Percentiles rank a stretch among this genome's conserved stretches.
phyloP scores from a whole-genome alignment of 2,797 vertebrate species.

The Etheostoma nigrum region DNA sequence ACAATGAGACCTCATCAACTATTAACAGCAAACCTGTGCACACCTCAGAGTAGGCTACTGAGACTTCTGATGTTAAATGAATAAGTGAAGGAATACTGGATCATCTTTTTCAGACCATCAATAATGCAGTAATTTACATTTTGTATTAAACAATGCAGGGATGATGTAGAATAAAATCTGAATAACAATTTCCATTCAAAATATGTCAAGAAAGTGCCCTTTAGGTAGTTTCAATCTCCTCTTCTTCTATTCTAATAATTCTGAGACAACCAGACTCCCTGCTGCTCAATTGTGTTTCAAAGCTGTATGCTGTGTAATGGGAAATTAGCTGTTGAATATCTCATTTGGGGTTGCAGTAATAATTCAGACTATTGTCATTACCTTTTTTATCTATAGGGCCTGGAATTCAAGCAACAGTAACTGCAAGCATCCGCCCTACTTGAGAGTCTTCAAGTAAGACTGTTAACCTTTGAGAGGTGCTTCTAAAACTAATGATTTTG shows the following conservation, averaged over 20 bases:
- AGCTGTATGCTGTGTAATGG: slow-evolving; percentile 1
- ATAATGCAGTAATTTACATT: slow-evolving; percentile 46
- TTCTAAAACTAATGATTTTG: neutral
- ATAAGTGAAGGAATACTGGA: slow-evolving; percentile 43
- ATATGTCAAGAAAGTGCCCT: slow-evolving; percentile 17
- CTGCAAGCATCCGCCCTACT: neutral
- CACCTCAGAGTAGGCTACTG: slow-evolving; percentile 32
- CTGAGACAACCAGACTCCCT: slow-evolving; percentile 11
- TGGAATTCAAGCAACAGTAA: slow-evolving; percentile 3
- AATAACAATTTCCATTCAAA: slow-evolving; percentile 4
- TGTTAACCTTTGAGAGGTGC: neutral
- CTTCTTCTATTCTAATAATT: neutral
- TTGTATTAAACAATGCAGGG: slow-evolving; percentile 24
- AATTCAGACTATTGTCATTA: neutral
- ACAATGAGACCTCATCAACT: slow-evolving; percentile 71
- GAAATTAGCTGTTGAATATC: slow-evolving; percentile 5
- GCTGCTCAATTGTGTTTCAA: slow-evolving; percentile 17
- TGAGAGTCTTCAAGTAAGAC: neutral
- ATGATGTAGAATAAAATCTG: neutral
- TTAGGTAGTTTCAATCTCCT: neutral
- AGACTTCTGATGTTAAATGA: slow-evolving; percentile 45
- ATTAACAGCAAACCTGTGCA: slow-evolving; percentile 63
- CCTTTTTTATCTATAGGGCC: neutral
- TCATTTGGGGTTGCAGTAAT: slow-evolving; percentile 10
- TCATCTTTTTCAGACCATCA: slow-evolving; percentile 38